These are phyloP conservation scores for Caenorhabditis tropicalis DNA, from an alignment of 1,140 invertebrate genomes.

Conservation along the genomic window DNA sequence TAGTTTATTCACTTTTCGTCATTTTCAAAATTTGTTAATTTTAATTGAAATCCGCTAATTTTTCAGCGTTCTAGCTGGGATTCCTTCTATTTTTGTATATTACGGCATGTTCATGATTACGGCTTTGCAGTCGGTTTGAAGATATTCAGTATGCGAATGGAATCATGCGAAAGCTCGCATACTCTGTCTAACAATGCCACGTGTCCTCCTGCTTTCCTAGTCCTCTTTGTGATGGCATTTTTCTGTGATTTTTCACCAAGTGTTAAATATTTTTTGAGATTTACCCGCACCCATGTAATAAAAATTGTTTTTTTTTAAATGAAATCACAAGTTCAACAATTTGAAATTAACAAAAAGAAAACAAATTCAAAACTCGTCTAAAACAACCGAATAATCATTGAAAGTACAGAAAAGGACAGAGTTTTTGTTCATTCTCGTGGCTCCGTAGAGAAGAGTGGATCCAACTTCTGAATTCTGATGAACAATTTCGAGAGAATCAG, in stretches of 20 bases:
- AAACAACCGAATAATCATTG: conserved; percentile 25
- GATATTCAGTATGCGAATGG: no score
- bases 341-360: neutral
- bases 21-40: neutral
- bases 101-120: no score
- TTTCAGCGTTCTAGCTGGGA: neutral
- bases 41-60: neutral
- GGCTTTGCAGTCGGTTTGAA: no score
- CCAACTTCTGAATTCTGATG: conserved; percentile 2
- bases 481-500: neutral
- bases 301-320: no score
- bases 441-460: neutral
- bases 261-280: no score
- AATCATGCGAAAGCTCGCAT: no score
- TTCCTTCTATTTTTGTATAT: conserved; percentile 9
- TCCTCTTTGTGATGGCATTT: neutral
- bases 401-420: conserved; percentile 14
- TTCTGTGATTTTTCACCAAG: neutral
- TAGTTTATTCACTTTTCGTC: neutral
- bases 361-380: neutral
- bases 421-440: neutral
- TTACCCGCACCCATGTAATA: no score
- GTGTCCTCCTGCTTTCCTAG: neutral
- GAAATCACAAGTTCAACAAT: no score
- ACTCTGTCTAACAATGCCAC: no score